A percentile compares a stretch with the other conserved stretches of the same genome.
These are phyloP conservation scores for Troilus luridus DNA, from an alignment of 2,888 invertebrate species.

Conservation along the genomic window DNA sequence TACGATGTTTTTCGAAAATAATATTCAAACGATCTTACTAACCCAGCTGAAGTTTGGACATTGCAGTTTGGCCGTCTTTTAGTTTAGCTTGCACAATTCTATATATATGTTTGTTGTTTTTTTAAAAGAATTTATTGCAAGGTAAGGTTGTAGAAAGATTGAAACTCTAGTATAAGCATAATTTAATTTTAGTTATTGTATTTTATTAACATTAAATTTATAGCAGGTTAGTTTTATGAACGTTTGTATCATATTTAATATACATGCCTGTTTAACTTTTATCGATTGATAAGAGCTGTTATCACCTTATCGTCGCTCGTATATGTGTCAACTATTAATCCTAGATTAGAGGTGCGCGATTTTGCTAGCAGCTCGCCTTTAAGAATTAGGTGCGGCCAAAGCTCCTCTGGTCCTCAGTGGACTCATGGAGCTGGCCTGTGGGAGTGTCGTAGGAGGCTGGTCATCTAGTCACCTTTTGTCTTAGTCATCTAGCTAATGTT, in stretches of 20 bases:
- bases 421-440: background rate
- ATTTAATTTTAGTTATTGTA: too few species aligned
- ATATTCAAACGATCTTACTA: too few species aligned
- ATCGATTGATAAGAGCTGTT: background rate
- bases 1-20: too few species aligned
- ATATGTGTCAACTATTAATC: background rate
- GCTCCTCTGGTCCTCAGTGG: background rate
- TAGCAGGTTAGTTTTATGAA: background rate
- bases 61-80: too few species aligned
- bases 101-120: too few species aligned
- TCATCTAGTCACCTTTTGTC: background rate
- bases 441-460: conserved; percentile 42
- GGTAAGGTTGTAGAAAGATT: too few species aligned
- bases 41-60: too few species aligned
- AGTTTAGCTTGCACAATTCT: too few species aligned
- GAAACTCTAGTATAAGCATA: too few species aligned
- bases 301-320: background rate
- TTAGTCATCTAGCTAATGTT: conserved; percentile 39
- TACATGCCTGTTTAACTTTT: background rate
- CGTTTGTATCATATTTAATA: background rate
- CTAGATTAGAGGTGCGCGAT: background rate
- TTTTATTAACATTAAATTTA: background rate
- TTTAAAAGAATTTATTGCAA: too few species aligned
- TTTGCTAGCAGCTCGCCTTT: background rate
- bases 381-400: conserved; percentile 14